These are phyloP conservation scores for Mormyrus lacerda DNA, from an alignment of 2,113 vertebrate genomes.

Conservation along the genomic window DNA sequence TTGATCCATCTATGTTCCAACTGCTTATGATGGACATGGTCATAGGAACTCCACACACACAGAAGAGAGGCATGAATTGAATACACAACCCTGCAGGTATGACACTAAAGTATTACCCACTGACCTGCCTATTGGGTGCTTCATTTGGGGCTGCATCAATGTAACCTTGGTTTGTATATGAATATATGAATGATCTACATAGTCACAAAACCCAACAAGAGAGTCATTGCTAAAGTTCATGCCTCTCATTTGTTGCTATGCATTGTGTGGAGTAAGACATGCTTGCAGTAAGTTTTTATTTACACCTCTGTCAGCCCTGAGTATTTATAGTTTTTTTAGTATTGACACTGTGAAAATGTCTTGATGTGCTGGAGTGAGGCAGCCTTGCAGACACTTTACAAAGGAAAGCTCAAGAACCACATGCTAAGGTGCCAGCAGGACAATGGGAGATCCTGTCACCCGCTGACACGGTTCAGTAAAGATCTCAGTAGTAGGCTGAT, in stretches of 20 bases:
- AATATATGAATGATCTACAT: not conserved
- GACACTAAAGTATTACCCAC: not conserved
- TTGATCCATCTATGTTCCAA: not conserved
- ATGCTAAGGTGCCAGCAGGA: constrained; percentile 22
- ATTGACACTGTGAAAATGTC: not conserved
- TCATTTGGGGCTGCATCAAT: not conserved
- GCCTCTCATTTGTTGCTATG: not conserved
- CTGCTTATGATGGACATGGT: not conserved
- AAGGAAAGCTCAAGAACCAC: constrained; percentile 10
- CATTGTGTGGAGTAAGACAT: not conserved
- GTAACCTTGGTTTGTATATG: not conserved
- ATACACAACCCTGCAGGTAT: not conserved
- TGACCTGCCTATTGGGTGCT: not conserved
- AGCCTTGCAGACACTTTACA: constrained; percentile 5
- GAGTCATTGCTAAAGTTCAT: not conserved
- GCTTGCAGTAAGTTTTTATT: not conserved
- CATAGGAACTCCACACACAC: not conserved
- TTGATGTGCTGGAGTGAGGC: not conserved
- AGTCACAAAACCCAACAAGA: not conserved
- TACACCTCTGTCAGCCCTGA: not conserved
- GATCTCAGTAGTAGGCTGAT: not conserved
- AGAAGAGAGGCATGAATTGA: not conserved
- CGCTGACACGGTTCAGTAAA: constrained; percentile 11
- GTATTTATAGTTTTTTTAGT: not conserved
- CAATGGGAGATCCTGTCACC: not conserved